Evolutionary conservation across 2,888 invertebrate species (phyloP).

Genomic region (Rhamphomyia laevipes): DNA sequence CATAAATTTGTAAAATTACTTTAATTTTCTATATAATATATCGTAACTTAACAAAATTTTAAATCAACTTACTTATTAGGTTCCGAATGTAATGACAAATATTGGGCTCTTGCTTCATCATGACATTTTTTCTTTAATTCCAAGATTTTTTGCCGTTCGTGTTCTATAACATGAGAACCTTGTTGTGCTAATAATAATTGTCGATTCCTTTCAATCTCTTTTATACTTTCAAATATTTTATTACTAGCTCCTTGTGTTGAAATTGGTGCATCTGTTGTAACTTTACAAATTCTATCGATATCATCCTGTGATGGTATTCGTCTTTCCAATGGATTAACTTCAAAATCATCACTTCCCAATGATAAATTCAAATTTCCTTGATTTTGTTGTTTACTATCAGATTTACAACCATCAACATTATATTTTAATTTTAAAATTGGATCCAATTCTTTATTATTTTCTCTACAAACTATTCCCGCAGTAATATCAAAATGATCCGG

Average conservation of each 20-base stretch:
- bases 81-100: constrained; percentile 44
- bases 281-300: constrained; percentile 76
- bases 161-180: constrained; percentile 85
- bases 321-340: constrained; percentile 35
- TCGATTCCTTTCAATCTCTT: constrained; percentile 80
- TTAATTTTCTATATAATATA: too few species aligned
- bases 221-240: constrained; percentile 72
- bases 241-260: constrained; percentile 56
- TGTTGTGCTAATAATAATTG: constrained; percentile 79
- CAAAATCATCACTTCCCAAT: constrained; percentile 35
- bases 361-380: constrained; percentile 33
- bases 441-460: constrained; percentile 15
- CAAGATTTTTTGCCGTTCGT: constrained; percentile 75
- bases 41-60: too few species aligned
- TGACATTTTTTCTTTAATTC: constrained; percentile 78
- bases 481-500: too few species aligned
- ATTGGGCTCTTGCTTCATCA: constrained; percentile 79
- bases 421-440: constrained; percentile 20
- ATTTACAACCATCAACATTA: constrained; percentile 13
- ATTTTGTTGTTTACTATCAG: constrained; percentile 13
- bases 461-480: too few species aligned
- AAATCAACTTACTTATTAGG: too few species aligned
- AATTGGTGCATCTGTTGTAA: constrained; percentile 73
- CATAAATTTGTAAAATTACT: too few species aligned
- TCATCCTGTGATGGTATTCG: constrained; percentile 69